Conservation (phyloP, 2,888 invertebrate species). For the Nipponacmea schrenckii region DNA sequence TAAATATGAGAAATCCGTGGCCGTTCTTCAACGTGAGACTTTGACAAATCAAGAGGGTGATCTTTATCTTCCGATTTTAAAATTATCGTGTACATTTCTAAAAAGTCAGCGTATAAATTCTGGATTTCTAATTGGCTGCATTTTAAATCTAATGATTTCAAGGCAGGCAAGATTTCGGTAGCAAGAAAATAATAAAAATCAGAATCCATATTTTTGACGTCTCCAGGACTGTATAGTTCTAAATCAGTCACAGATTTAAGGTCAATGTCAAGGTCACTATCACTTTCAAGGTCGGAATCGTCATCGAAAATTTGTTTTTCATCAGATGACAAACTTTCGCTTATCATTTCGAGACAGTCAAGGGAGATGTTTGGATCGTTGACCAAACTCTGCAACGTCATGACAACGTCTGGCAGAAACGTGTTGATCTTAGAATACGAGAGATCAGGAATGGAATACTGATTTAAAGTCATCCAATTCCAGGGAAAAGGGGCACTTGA, state of each 20-base stretch:
- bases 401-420: not conserved
- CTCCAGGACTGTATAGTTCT: conserved; percentile 46
- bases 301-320: conserved; percentile 12
- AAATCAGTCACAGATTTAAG: conserved; percentile 44
- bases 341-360: not conserved
- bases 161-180: not conserved
- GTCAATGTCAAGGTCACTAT: conserved; percentile 46
- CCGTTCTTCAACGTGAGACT: not conserved
- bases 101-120: not conserved
- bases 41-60: not conserved
- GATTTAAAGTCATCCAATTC: not conserved
- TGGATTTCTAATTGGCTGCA: not conserved
- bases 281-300: conserved; percentile 39
- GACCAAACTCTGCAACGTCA: not conserved
- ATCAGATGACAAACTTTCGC: not conserved
- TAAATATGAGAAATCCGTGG: conserved; percentile 4
- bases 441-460: not conserved
- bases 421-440: not conserved
- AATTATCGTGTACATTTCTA: not conserved
- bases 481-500: not conserved
- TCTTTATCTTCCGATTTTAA: not conserved
- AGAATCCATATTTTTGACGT: not conserved
- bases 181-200: not conserved
- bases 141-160: conserved; percentile 1
- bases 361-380: not conserved